Percentiles rank a stretch among this genome's conserved stretches.
Conservation (phyloP, 1,140 invertebrate genomes). For the Trissolcus basalis region DNA sequence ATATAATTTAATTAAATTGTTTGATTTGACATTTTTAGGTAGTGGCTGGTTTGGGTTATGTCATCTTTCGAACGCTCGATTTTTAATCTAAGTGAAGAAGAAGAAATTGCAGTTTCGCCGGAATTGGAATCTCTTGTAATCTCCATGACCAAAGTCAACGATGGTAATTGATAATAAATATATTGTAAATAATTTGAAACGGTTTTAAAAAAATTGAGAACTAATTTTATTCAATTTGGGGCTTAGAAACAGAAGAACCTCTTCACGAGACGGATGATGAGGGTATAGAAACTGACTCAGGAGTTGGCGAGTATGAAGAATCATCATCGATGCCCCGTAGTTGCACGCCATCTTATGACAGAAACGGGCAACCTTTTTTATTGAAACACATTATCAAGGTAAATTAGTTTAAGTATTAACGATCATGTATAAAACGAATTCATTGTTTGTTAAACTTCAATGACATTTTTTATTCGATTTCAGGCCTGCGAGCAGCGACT, state of each 20-base stretch:
- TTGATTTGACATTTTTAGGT: constrained; percentile 76
- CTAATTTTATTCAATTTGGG: constrained; percentile 5
- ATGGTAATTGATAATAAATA: constrained; percentile 70
- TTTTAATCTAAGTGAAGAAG: constrained; percentile 87
- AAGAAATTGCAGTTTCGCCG: constrained; percentile 89
- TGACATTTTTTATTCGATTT: constrained; percentile 11
- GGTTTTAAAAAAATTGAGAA: neutral
- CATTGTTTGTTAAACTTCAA: neutral
- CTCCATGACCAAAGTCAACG: constrained; percentile 82
- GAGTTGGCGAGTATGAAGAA: constrained; percentile 81
- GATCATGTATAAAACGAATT: constrained; percentile 8
- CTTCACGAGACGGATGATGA: constrained; percentile 89
- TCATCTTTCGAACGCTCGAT: constrained; percentile 92
- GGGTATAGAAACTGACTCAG: constrained; percentile 91
- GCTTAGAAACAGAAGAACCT: constrained; percentile 63
- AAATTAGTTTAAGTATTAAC: constrained; percentile 4
- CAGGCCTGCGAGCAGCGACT: constrained; percentile 84
- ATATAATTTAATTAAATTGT: neutral
- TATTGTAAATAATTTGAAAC: too few relatives aligned
- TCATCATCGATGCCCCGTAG: constrained; percentile 46
- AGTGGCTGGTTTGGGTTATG: constrained; percentile 85
- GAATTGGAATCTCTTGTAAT: constrained; percentile 90
- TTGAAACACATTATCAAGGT: constrained; percentile 31
- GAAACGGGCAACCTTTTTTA: constrained; percentile 13
- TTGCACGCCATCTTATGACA: constrained; percentile 30